phyloP scores from a whole-genome alignment of 1,140 invertebrate genomes.

The Dryas iulia region DNA sequence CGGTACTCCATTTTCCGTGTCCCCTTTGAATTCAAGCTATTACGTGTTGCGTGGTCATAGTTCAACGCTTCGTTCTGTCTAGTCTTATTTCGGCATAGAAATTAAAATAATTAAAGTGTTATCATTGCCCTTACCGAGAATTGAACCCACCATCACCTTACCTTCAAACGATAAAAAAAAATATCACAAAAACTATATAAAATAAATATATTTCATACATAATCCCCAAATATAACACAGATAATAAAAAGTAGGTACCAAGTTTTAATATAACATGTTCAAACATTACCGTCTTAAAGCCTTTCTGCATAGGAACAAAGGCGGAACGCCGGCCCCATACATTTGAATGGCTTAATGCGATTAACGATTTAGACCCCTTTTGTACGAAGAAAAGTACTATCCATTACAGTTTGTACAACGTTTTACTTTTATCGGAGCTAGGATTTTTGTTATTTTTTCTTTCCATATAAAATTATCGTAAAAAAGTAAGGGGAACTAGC shows the following conservation, averaged over 20 bases:
- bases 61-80: too few species aligned
- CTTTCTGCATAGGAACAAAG: constrained; percentile 19
- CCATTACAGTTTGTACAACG: constrained; percentile 12
- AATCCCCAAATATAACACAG: too few species aligned
- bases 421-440: constrained; percentile 5
- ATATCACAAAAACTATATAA: background rate
- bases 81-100: too few species aligned
- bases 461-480: constrained; percentile 5
- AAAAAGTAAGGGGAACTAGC: background rate
- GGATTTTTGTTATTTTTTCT: background rate
- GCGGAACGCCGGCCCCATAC: constrained; percentile 10
- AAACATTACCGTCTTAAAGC: constrained; percentile 5
- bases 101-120: too few species aligned
- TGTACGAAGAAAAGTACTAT: constrained; percentile 16
- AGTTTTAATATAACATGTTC: constrained; percentile 5
- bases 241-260: background rate
- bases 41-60: too few species aligned
- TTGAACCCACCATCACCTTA: too few species aligned
- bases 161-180: too few species aligned
- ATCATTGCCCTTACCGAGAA: too few species aligned
- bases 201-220: too few species aligned
- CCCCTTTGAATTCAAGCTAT: too few species aligned
- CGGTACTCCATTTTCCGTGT: too few species aligned
- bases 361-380: constrained; percentile 23
- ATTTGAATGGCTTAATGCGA: constrained; percentile 20